Evolutionary conservation across 2,888 invertebrate genomes (phyloP).

Genomic region (Cephonodes hylas): DNA sequence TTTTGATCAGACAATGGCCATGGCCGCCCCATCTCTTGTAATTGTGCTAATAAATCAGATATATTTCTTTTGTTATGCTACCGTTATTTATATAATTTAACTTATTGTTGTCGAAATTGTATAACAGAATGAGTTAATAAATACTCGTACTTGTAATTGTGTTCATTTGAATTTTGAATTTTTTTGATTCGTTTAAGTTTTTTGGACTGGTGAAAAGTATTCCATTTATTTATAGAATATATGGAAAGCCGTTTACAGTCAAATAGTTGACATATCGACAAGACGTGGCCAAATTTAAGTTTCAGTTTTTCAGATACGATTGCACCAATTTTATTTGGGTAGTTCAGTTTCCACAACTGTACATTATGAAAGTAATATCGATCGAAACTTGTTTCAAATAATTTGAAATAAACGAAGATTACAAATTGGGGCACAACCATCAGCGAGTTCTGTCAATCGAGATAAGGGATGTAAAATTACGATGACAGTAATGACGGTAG

Average conservation of each 20-base stretch:
- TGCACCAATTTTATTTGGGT: too few species aligned
- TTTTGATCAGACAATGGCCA: slow-evolving; percentile 69
- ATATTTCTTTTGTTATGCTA: slow-evolving; percentile 54
- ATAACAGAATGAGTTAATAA: background rate
- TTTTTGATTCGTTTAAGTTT: background rate
- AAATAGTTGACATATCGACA: too few species aligned
- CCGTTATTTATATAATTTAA: slow-evolving; percentile 5
- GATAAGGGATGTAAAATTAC: slow-evolving; percentile 75
- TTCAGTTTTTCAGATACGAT: too few species aligned
- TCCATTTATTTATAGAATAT: background rate
- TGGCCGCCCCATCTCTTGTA: slow-evolving; percentile 59
- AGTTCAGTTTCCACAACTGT: too few species aligned
- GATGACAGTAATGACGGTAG: slow-evolving; percentile 61
- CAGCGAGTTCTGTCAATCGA: slow-evolving; percentile 67
- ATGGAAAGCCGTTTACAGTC: too few species aligned
- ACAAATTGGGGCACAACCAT: slow-evolving; percentile 58
- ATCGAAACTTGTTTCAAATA: background rate
- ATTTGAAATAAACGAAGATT: slow-evolving; percentile 35
- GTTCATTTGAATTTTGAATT: background rate
- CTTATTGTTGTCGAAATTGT: slow-evolving; percentile 4
- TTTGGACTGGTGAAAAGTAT: background rate
- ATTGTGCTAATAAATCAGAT: slow-evolving; percentile 72
- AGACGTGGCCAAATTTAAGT: too few species aligned
- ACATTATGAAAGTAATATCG: background rate
- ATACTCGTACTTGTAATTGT: background rate